Evolutionary conservation across 35 echinoderm and acorn worm genomes (phyloP).

Genomic region (Heliocidaris tuberculata): DNA sequence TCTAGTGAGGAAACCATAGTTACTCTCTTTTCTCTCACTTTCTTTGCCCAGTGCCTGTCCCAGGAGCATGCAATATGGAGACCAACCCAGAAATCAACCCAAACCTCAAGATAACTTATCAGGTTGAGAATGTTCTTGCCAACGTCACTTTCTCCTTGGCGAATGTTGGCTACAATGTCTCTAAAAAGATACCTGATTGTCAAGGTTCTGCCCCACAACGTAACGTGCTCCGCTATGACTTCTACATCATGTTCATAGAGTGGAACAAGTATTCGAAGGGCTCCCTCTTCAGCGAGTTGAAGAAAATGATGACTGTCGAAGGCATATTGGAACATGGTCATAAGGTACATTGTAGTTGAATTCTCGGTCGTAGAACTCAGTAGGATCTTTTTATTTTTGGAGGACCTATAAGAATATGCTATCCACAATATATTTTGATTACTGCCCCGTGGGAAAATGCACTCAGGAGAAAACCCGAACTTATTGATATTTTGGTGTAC

Average conservation of each 20-base stretch:
- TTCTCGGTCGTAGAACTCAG: not conserved
- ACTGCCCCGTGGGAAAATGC: not conserved
- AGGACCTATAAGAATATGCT: too few species aligned
- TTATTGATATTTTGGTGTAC: too few species aligned
- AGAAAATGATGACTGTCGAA: constrained; percentile 28
- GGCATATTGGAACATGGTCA: not conserved
- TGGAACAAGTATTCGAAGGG: constrained; percentile 22
- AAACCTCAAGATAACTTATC: not conserved
- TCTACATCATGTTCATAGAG: not conserved
- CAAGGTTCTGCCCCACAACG: not conserved
- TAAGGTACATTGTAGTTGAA: not conserved
- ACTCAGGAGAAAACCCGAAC: too few species aligned
- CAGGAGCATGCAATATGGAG: constrained; percentile 13
- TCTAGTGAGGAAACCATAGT: too few species aligned
- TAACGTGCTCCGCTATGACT: constrained; percentile 27
- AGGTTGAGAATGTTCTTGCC: not conserved
- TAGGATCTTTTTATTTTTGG: not conserved
- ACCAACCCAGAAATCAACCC: not conserved
- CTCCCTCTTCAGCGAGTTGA: not conserved
- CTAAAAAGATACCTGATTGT: not conserved
- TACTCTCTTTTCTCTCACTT: too few species aligned
- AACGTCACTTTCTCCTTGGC: constrained; percentile 32
- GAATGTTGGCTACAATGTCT: not conserved
- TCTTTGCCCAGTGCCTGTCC: constrained; percentile 3
- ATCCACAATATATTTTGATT: not conserved